Evolutionary conservation across 64 coral and sea anemone genomes (phyloP).

Genomic region (Stichodactyla mertensii): DNA sequence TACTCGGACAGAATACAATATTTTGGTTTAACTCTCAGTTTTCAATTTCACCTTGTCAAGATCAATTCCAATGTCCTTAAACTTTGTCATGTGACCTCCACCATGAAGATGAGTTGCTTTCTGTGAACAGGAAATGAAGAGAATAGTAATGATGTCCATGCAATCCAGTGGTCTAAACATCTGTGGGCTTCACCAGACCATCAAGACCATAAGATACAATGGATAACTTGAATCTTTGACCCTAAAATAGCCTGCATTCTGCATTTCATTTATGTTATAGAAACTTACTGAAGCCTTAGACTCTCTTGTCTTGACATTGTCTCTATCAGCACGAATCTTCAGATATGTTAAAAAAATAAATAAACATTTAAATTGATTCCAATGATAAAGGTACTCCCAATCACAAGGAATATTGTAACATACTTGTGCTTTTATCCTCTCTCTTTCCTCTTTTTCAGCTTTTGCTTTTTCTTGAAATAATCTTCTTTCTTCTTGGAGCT

Average conservation of each 20-base stretch:
- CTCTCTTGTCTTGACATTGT: conserved; percentile 53
- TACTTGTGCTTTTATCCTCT: conserved; percentile 80
- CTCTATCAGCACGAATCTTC: conserved; percentile 75
- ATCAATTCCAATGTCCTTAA: conserved; percentile 88
- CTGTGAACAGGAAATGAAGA: conserved; percentile 10
- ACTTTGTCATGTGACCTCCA: conserved; percentile 81
- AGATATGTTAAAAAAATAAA: neutral
- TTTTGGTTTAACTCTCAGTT: neutral
- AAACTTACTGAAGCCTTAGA: conserved; percentile 70
- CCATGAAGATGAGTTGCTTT: conserved; percentile 52
- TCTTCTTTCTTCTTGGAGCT: conserved; percentile 77
- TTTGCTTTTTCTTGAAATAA: conserved; percentile 55
- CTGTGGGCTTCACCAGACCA: too few relatives aligned
- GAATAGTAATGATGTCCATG: neutral
- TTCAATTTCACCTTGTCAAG: conserved; percentile 55
- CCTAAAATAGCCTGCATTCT: too few relatives aligned
- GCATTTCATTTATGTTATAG: too few relatives aligned
- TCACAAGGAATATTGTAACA: neutral
- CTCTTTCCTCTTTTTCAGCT: conserved; percentile 53
- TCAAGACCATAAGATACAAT: too few relatives aligned
- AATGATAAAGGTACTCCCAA: neutral
- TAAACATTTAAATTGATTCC: neutral
- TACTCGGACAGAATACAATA: too few relatives aligned
- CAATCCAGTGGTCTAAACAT: too few relatives aligned
- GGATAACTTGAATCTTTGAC: neutral